These are phyloP conservation scores for Eciton burchellii DNA, from an alignment of 1,140 invertebrate genomes.

Conservation along the genomic window DNA sequence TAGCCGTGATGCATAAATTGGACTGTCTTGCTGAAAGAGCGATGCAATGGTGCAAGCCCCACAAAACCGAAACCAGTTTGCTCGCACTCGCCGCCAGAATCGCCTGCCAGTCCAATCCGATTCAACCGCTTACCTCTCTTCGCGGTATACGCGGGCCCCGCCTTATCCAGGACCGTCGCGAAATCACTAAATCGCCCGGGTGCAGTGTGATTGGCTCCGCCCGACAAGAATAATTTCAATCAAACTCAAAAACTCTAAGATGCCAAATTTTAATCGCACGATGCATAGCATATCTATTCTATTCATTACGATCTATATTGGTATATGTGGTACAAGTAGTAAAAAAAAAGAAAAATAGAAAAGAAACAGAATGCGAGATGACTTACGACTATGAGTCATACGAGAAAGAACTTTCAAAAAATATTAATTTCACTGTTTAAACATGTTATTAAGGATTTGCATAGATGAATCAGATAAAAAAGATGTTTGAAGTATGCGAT, in stretches of 20 bases:
- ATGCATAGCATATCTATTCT: neutral
- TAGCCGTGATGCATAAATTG: slow-evolving; percentile 87
- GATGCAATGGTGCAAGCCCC: slow-evolving; percentile 85
- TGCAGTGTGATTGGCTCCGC: neutral
- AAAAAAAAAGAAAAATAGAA: no score
- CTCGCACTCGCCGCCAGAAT: slow-evolving; percentile 78
- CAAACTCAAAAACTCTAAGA: neutral
- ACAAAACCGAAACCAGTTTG: slow-evolving; percentile 85
- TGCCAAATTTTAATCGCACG: neutral
- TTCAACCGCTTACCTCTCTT: slow-evolving; percentile 83
- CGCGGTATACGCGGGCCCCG: slow-evolving; percentile 82
- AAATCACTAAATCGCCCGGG: neutral
- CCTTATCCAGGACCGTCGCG: slow-evolving; percentile 81
- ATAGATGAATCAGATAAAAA: no score
- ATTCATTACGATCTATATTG: neutral
- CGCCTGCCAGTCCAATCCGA: slow-evolving; percentile 84
- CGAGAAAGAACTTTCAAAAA: no score
- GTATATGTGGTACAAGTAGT: no score
- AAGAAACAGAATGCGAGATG: no score
- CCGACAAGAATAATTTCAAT: neutral
- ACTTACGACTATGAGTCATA: no score
- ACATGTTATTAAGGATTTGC: no score
- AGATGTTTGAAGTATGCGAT: no score
- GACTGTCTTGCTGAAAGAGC: slow-evolving; percentile 85
- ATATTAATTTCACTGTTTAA: no score